Evolutionary conservation across 2,113 vertebrate genomes (phyloP).

Genomic region (Cebidichthys violaceus): DNA sequence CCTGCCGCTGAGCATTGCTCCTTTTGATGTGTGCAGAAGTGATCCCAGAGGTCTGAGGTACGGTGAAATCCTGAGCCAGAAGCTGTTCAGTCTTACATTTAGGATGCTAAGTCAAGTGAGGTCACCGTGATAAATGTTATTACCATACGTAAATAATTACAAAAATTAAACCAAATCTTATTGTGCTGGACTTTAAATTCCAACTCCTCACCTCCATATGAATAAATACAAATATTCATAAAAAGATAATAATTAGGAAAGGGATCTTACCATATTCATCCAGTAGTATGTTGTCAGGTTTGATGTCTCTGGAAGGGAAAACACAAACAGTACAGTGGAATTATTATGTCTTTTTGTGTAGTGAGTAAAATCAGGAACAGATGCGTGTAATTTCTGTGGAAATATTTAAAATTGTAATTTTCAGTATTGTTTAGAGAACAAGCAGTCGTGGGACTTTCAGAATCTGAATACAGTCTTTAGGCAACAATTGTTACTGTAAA

Average conservation of each 20-base stretch:
- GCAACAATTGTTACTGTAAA: neutral
- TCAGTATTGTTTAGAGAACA: neutral
- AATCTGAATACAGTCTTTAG: neutral
- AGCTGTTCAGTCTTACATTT: conserved; percentile 10
- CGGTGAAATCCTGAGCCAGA: conserved; percentile 35
- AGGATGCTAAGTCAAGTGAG: neutral
- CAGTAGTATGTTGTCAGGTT: conserved; percentile 98
- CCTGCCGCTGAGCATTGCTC: conserved; percentile 34
- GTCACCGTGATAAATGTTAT: neutral
- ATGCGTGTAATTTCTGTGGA: neutral
- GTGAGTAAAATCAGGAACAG: neutral
- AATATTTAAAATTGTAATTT: neutral
- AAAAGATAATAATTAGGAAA: conserved; percentile 1
- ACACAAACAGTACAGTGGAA: conserved; percentile 37
- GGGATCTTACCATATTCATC: conserved; percentile 92
- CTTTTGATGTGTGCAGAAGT: conserved; percentile 42
- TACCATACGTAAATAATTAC: neutral
- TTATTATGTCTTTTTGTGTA: conserved; percentile 16
- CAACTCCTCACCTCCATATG: neutral
- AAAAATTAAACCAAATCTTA: neutral
- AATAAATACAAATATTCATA: neutral
- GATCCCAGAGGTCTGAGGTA: conserved; percentile 26
- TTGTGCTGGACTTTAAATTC: neutral
- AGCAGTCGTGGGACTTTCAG: neutral
- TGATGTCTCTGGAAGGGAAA: conserved; percentile 91